Evolutionary conservation across 2,888 invertebrate genomes (phyloP).

Genomic region (Ormia ochracea): DNA sequence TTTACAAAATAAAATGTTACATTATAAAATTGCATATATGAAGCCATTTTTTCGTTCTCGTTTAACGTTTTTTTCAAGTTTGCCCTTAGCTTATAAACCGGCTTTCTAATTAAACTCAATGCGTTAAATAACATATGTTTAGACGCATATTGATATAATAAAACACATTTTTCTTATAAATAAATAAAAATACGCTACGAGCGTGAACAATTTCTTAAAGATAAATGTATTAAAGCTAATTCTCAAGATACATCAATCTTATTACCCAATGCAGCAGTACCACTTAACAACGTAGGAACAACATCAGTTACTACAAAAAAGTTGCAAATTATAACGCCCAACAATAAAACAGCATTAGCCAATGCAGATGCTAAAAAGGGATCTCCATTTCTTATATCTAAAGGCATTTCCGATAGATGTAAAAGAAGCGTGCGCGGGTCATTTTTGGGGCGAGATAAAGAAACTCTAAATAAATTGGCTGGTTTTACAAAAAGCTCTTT

Average conservation of each 20-base stretch:
- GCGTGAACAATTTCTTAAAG: slow-evolving; percentile 85
- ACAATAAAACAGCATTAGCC: slow-evolving; percentile 65
- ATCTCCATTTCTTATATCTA: slow-evolving; percentile 73
- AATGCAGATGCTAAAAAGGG: slow-evolving; percentile 68
- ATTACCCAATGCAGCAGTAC: slow-evolving; percentile 56
- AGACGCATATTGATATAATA: no score
- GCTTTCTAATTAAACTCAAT: no score
- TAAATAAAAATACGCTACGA: slow-evolving; percentile 88
- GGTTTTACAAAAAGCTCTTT: slow-evolving; percentile 78
- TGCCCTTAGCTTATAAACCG: no score
- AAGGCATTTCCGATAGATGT: slow-evolving; percentile 70
- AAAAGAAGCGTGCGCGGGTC: slow-evolving; percentile 81
- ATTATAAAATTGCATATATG: no score
- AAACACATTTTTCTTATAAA: not conserved
- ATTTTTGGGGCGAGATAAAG: slow-evolving; percentile 84
- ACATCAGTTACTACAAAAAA: slow-evolving; percentile 51
- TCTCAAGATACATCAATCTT: slow-evolving; percentile 57
- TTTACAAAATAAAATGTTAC: no score
- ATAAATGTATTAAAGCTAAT: slow-evolving; percentile 68
- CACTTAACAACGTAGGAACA: not conserved
- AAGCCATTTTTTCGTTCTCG: no score
- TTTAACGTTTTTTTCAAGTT: no score
- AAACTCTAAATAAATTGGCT: slow-evolving; percentile 85
- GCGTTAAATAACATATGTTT: no score
- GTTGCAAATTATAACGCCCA: slow-evolving; percentile 67